Evolutionary conservation across 2,888 invertebrate species (phyloP), one percentile per base, ranked within the genome.

Genomic region (Scaptomyza polygonia): DNA sequence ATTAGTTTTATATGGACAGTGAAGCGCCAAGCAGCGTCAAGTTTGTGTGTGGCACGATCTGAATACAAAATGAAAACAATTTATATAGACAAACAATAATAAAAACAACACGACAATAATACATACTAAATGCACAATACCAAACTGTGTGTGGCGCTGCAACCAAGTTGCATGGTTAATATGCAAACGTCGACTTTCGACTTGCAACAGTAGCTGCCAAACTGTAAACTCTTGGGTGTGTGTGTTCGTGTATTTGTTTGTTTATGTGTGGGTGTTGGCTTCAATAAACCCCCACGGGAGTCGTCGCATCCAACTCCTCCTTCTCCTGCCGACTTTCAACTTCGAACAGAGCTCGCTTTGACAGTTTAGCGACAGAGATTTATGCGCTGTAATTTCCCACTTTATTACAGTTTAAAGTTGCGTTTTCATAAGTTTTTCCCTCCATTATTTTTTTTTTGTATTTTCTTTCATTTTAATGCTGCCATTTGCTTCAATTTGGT

Each of bases 381-480:
- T 87, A 88, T 87, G 81, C 68, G 64, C 79, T 75, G 80, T 83
- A 78, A 87, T 88, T 87, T 87, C 80, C 88, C 81, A 86, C 81
- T 87, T 87, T 87, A 87, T 87, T 86, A 78, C 86, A 77, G 83
- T 84, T 84, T 85, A 84, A 87, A 83, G 76, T 83, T 84, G 87
- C 87, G 72, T 86, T 83, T 83, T 78, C 81, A 73, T 84, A 86
- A 75, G 82, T 86, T 86, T 78, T 80, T 48, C 55, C n/a, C 18
- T 12, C 3, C 4, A 8, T 7, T 12, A 3, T n/a, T 3, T 8
- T 9, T 6, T 32, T 21, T 5, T n/a, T 5, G 12, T 9, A 6
- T 32, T n/a, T 7, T 48, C 56, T 7, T 49, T 58, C 36, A 39
- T 16, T 76, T 73, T 71, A 55, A 77, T 39, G 44, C 79, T 73